A percentile compares a stretch with the other conserved stretches of the same genome.
phyloP scores from a whole-genome alignment of 2,797 vertebrate species.

The Rhincodon typus region DNA sequence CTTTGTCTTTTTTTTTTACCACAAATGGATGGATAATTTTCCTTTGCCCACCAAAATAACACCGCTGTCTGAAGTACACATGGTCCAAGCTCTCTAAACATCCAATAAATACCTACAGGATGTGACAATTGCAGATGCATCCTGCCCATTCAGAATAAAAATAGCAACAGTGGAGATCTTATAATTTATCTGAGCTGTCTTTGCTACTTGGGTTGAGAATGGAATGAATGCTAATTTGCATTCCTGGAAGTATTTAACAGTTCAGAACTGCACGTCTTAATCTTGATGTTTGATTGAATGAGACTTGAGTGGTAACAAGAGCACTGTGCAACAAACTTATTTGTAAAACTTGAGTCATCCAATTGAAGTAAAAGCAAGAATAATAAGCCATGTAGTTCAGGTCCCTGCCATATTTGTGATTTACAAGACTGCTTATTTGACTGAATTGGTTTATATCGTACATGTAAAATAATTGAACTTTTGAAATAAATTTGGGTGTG shows the following conservation, averaged over 20 bases:
- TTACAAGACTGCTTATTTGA: neutral
- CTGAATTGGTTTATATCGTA: neutral
- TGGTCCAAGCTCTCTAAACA: neutral
- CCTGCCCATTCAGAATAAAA: neutral
- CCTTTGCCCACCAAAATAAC: neutral
- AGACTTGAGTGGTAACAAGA: neutral
- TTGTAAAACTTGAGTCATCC: neutral
- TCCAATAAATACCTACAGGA: neutral
- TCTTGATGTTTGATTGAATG: neutral
- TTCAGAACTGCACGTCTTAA: too few relatives aligned
- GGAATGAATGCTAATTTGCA: neutral
- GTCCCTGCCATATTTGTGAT: neutral
- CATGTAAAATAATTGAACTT: neutral
- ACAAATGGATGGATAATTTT: neutral
- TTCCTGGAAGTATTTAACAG: neutral
- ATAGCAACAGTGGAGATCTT: neutral
- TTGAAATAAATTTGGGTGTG: neutral
- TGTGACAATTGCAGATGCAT: neutral
- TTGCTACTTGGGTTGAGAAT: slow-evolving; percentile 14
- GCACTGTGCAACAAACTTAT: neutral
- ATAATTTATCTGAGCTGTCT: neutral
- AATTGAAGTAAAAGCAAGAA: neutral
- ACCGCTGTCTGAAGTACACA: neutral
- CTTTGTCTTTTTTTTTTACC: neutral
- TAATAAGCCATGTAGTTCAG: neutral